phyloP scores from a whole-genome alignment of 2,797 vertebrate species.

The Clarias pachynema region DNA sequence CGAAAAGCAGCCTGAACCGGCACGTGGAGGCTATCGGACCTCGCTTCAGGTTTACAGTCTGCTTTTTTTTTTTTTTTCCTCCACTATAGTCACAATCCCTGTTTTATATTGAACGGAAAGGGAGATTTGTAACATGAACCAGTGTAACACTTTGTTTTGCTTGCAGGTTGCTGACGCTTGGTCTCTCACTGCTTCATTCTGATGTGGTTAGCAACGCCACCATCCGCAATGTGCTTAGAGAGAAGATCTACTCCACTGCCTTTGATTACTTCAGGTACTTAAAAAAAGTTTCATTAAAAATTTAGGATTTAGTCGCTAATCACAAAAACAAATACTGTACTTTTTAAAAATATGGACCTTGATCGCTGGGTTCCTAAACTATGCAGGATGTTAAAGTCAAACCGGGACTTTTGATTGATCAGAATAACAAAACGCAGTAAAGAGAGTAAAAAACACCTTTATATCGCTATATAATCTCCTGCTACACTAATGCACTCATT shows the following conservation, averaged over 20 bases:
- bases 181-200: conserved; percentile 89
- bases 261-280: conserved; percentile 97
- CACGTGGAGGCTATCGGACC: conserved; percentile 95
- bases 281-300: not conserved
- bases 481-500: no score
- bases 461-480: no score
- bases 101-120: not conserved
- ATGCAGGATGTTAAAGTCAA: no score
- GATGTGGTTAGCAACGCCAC: conserved; percentile 95
- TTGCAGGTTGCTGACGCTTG: conserved; percentile 87
- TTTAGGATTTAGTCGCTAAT: not conserved
- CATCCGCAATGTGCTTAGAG: conserved; percentile 90
- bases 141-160: not conserved
- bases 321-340: not conserved
- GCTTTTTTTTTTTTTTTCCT: no score
- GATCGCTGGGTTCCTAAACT: not conserved
- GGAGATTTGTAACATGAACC: not conserved
- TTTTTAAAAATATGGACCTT: not conserved
- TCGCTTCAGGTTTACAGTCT: conserved; percentile 84
- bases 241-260: conserved; percentile 96
- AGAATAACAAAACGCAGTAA: no score
- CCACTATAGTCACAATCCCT: not conserved
- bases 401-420: no score
- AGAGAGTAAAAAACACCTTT: no score
- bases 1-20: conserved; percentile 87